Percentiles rank a stretch among this genome's conserved stretches.
phyloP scores from a whole-genome alignment of 53 echinoderm and acorn worm genomes.

The Echinometra lucunter region DNA sequence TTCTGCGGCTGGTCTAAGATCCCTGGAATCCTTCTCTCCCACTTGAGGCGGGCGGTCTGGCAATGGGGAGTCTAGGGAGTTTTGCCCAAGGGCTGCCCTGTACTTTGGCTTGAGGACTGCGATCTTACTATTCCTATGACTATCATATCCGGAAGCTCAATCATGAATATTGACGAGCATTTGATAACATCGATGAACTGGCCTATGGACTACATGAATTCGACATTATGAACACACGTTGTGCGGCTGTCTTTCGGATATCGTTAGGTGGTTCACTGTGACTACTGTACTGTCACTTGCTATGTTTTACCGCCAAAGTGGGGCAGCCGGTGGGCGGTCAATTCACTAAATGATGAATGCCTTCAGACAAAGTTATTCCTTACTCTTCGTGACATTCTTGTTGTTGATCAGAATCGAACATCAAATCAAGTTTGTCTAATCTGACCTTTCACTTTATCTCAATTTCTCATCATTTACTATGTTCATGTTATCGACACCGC shows the following conservation, averaged over 20 bases:
- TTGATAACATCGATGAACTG: too few species aligned
- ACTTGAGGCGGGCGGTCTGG: too few species aligned
- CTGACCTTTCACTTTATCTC: neutral
- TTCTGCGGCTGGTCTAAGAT: too few species aligned
- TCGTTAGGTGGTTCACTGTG: too few species aligned
- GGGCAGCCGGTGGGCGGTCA: neutral
- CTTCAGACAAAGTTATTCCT: neutral
- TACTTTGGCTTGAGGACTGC: too few species aligned
- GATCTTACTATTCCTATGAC: too few species aligned
- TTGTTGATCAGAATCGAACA: slow-evolving; percentile 4
- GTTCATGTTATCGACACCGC: slow-evolving; percentile 2
- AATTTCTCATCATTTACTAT: neutral
- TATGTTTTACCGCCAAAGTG: too few species aligned
- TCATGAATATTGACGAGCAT: too few species aligned
- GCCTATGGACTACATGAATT: neutral
- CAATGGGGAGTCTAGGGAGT: too few species aligned
- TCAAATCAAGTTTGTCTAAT: neutral
- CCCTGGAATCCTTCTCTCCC: too few species aligned
- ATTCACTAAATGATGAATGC: neutral
- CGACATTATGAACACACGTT: neutral
- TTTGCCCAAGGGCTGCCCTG: too few species aligned
- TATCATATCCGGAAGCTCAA: too few species aligned
- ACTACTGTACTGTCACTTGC: neutral
- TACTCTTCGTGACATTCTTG: neutral
- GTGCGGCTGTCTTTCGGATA: neutral